phyloP scores from a whole-genome alignment of 2,797 vertebrate species.

The Oceanodroma leucorhoa region DNA sequence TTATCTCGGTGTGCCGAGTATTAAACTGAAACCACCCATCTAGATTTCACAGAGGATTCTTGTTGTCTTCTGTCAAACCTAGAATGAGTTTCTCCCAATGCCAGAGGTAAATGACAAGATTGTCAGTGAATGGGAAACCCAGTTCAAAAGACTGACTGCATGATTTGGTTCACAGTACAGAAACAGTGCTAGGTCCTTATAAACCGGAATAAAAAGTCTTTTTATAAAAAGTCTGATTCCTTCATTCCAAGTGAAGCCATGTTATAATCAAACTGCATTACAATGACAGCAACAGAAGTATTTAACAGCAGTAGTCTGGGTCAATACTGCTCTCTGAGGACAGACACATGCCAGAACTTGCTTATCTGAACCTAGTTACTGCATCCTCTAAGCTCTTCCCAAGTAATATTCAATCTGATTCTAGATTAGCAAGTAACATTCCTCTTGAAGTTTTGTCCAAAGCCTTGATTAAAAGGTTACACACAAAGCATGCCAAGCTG shows the following conservation, averaged over 20 bases:
- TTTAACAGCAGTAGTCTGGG: background rate
- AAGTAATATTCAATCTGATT: background rate
- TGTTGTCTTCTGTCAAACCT: background rate
- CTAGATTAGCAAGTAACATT: background rate
- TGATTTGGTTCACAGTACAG: background rate
- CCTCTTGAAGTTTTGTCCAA: background rate
- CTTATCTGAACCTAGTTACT: background rate
- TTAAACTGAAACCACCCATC: background rate
- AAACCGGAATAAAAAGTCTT: background rate
- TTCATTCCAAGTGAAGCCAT: background rate
- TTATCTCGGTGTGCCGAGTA: background rate
- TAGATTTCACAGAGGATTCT: background rate
- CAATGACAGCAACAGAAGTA: background rate
- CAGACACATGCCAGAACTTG: background rate
- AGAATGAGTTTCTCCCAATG: background rate
- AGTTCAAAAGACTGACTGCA: background rate
- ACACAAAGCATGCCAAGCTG: background rate
- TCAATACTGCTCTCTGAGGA: background rate
- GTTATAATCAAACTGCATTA: background rate
- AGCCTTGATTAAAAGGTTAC: background rate
- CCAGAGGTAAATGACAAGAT: background rate
- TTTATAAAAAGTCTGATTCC: background rate
- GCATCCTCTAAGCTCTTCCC: background rate
- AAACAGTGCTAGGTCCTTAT: background rate
- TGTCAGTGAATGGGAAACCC: background rate